Evolutionary conservation across 2,113 vertebrate genomes (phyloP).

Genomic region (Struthidea cinerea): DNA sequence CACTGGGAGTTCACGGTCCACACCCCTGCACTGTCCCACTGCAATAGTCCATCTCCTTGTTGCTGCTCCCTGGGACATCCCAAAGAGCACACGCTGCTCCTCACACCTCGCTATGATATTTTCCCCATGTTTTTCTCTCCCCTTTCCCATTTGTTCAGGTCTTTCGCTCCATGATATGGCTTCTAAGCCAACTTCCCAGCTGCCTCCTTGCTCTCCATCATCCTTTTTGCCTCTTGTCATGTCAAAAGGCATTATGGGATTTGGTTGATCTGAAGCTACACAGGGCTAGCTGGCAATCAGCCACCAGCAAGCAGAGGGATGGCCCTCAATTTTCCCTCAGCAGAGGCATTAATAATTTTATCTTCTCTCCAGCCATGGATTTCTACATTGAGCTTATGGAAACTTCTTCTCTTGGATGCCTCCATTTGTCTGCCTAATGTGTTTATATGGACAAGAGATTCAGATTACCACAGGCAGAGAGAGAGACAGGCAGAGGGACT

Average conservation of each 20-base stretch:
- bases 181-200: neutral
- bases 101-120: neutral
- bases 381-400: neutral
- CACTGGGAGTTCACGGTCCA: neutral
- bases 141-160: neutral
- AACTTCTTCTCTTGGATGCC: neutral
- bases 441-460: neutral
- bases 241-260: neutral
- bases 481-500: neutral
- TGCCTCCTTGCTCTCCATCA: neutral
- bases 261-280: neutral
- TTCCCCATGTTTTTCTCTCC: neutral
- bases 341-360: neutral
- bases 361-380: neutral
- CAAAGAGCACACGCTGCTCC: neutral
- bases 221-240: neutral
- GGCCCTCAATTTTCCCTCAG: neutral
- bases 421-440: neutral
- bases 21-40: neutral
- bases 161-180: neutral
- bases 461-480: neutral
- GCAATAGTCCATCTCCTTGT: neutral
- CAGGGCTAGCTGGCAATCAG: neutral
- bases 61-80: neutral
- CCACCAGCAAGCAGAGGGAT: neutral